Percentiles rank a stretch among this genome's conserved stretches.
These are phyloP conservation scores for Eupeodes latifasciatus DNA, from an alignment of 2,888 invertebrate genomes.

Conservation along the genomic window DNA sequence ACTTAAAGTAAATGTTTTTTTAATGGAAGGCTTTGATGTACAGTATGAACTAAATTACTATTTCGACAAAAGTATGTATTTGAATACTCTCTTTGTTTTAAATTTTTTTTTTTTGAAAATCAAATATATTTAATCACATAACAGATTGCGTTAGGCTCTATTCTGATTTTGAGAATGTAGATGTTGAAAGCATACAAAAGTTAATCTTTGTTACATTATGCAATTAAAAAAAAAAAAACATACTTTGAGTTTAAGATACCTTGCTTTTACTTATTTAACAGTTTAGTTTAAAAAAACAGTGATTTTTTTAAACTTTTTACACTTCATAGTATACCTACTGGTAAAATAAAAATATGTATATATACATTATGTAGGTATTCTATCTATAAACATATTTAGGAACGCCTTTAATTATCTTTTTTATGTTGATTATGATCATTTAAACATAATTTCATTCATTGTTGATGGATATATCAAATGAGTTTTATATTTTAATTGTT, in stretches of 20 bases:
- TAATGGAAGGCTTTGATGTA: conserved; percentile 1
- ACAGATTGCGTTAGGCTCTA: too few species aligned
- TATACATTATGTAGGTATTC: neutral
- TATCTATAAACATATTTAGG: conserved; percentile 21
- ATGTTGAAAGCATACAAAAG: too few species aligned
- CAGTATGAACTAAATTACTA: neutral
- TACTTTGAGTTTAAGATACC: too few species aligned
- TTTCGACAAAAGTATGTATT: too few species aligned
- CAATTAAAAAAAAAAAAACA: too few species aligned
- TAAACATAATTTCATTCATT: conserved; percentile 40
- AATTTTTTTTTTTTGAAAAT: too few species aligned
- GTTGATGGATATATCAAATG: conserved; percentile 34
- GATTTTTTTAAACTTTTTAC: neutral
- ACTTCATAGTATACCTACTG: neutral
- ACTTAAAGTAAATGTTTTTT: conserved; percentile 78
- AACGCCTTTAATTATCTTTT: conserved; percentile 55
- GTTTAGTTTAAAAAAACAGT: neutral
- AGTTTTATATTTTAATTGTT: conserved; percentile 13
- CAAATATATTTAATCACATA: too few species aligned
- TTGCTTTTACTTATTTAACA: too few species aligned
- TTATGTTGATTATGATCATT: conserved; percentile 19
- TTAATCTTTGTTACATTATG: too few species aligned
- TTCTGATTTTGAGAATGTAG: too few species aligned
- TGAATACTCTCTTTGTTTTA: too few species aligned
- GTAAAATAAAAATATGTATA: neutral